Base-by-base conservation (phyloP, 1,140 invertebrate genomes). In the Hydropsyche tenuis region DNA sequence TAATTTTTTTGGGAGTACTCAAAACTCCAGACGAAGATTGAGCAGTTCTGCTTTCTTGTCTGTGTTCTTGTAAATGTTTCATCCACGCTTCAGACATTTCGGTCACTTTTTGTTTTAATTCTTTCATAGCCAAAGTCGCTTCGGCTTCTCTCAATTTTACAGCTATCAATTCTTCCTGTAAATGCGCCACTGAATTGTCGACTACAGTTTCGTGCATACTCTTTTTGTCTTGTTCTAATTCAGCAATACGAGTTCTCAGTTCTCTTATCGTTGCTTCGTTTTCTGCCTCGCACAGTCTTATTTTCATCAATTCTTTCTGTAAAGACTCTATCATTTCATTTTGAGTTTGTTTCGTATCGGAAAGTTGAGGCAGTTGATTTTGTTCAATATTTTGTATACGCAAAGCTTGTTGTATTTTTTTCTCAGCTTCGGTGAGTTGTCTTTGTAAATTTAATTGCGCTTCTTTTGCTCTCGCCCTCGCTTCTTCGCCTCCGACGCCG, bases 141-240 rank as follows among this genome's bases (percentile, higher is more conserved):
- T 97, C 94, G 0, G 96, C 96, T 84, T 98, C 96, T 37, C 95
- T 85, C 45, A 98, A 84, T 84, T 97, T 97, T 1, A 96, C 94
- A 11, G 95, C 94, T 79, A 97, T 96, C 20, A 98, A 83, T 84
- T 98, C 96, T 81, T 98, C 96, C 85, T 98, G 92, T 43, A 96
- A 81, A 84, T 93, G 92, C n/a, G 94, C 94, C 1, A 96, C 93
- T 0, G 92, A 93, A 81, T 95, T 93, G 79, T 96, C 93, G 0
- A 93, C 93, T 2, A 90, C 91, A 0, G 89, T 89, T 85, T 95
- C 93, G 53, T 94, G 88, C 72, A 96, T 82, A 22, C 91, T 93
- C 80, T 94, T 92, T 79, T 96, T 96, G 78, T 95, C 93, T 85
- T 94, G 90, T 82, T 96, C 94, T 6, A 95, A 83, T 80, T 96